Conservation (phyloP, 2,888 invertebrate species). For the Leptothorax acervorum region DNA sequence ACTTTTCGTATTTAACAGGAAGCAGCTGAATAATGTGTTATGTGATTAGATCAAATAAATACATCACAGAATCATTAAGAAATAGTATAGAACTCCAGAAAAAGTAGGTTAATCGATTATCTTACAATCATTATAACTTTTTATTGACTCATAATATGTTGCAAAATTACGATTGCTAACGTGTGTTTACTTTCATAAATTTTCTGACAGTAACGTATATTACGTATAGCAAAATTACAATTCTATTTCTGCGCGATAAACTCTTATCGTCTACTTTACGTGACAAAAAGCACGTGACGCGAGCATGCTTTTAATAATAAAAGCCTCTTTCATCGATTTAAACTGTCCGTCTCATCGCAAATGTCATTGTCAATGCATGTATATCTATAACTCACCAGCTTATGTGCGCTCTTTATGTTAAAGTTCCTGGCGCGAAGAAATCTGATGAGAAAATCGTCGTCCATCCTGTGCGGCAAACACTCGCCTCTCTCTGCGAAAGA, state of each 20-base stretch:
- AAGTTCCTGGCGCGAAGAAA: constrained; percentile 92
- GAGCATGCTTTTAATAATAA: neutral
- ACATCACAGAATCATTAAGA: neutral
- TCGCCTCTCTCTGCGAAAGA: constrained; percentile 89
- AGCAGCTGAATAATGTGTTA: neutral
- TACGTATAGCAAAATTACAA: neutral
- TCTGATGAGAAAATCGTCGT: constrained; percentile 91
- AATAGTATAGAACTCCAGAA: neutral
- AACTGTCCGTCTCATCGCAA: neutral
- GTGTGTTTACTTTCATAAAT: neutral
- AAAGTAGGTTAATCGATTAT: too few species aligned
- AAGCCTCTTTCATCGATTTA: neutral
- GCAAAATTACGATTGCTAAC: neutral
- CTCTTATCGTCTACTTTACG: neutral
- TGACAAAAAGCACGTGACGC: neutral
- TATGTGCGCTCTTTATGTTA: constrained; percentile 90
- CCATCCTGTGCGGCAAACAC: constrained; percentile 91
- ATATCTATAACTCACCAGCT: constrained; percentile 88
- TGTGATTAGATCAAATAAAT: neutral
- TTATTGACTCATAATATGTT: neutral
- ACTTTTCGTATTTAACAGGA: neutral
- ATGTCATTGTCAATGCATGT: neutral
- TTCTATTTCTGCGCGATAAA: neutral
- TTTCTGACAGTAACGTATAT: neutral
- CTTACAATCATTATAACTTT: neutral